Conservation (phyloP, 2,113 vertebrate genomes). For the Charina bottae region DNA sequence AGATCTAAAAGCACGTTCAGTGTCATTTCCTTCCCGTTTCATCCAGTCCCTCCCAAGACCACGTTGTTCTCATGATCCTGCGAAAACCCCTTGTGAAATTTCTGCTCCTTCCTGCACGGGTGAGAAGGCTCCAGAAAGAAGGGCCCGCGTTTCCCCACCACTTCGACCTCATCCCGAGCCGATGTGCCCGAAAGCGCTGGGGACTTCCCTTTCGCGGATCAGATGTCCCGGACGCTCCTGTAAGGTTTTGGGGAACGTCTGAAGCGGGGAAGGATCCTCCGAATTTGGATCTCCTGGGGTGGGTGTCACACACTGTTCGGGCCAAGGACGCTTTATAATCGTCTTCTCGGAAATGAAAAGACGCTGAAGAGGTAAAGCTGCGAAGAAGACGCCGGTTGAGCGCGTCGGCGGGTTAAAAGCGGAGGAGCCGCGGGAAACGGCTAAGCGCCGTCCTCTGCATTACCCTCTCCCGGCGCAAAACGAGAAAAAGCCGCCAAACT, state of each 20-base stretch:
- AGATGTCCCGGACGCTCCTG: not conserved
- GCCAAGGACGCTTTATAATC: not conserved
- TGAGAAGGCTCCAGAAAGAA: not conserved
- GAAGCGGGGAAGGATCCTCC: not conserved
- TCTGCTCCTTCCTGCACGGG: not conserved
- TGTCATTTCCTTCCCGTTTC: not conserved
- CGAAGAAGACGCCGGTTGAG: not conserved
- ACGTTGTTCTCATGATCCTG: not conserved
- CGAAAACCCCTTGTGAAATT: not conserved
- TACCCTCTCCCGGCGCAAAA: not conserved
- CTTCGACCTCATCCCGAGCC: too few relatives aligned
- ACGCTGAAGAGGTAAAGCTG: not conserved
- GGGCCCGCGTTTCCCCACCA: not conserved
- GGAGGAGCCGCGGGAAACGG: not conserved
- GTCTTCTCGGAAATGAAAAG: not conserved
- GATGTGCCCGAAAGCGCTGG: not conserved
- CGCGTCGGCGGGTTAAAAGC: not conserved
- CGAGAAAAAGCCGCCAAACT: not conserved
- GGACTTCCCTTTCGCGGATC: not conserved
- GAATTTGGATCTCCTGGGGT: not conserved
- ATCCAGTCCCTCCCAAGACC: not conserved
- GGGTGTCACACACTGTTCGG: not conserved
- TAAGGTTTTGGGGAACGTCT: not conserved
- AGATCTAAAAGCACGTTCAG: not conserved
- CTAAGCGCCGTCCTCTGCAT: not conserved